Evolutionary conservation across 2,113 vertebrate genomes (phyloP).

Genomic region (Bos indicus): DNA sequence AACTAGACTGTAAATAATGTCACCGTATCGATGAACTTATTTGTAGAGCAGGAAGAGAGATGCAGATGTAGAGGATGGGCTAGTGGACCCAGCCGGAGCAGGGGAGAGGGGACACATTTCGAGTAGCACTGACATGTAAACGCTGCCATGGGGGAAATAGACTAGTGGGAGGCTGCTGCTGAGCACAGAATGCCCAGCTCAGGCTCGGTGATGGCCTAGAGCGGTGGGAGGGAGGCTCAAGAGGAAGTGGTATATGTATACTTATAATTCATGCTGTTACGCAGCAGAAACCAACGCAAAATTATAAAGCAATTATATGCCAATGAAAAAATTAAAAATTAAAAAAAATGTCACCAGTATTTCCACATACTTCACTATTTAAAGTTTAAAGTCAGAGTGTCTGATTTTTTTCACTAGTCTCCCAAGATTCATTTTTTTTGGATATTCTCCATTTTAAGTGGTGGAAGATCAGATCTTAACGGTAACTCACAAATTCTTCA

Average conservation of each 20-base stretch:
- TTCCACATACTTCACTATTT: neutral
- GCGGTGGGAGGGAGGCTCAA: neutral
- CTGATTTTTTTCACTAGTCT: neutral
- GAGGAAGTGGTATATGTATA: neutral
- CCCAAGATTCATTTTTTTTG: neutral
- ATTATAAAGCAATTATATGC: neutral
- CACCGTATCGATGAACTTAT: neutral
- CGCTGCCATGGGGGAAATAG: accelerated
- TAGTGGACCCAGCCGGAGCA: neutral
- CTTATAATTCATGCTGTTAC: neutral
- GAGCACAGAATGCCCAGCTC: neutral
- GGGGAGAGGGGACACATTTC: neutral
- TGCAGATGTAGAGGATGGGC: neutral
- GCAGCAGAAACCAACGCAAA: neutral
- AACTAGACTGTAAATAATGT: neutral
- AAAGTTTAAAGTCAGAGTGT: neutral
- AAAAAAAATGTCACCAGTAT: neutral
- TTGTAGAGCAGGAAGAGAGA: neutral
- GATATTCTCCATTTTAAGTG: neutral
- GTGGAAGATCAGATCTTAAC: neutral
- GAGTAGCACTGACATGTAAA: accelerated
- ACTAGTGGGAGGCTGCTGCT: neutral
- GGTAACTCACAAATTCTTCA: neutral
- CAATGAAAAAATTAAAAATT: neutral
- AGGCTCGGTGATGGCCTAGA: accelerated